Evolutionary conservation across 2,113 vertebrate species (phyloP).

Genomic region (Dipodomys stephensi): DNA sequence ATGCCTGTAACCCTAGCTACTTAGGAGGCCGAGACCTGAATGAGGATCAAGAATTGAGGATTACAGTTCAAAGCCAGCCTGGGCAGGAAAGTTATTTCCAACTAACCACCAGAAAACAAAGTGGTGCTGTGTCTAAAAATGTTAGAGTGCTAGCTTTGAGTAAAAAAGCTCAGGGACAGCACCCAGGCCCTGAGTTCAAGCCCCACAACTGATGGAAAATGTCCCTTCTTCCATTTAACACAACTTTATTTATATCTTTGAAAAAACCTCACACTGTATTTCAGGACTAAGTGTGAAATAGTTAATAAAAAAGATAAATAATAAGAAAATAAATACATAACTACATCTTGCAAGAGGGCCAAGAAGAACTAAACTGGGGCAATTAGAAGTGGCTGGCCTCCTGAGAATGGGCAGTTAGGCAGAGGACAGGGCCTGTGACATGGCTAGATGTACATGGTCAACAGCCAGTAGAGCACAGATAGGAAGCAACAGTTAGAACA

Average conservation of each 20-base stretch:
- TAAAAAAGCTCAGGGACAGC: too few species aligned
- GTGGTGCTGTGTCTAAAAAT: too few species aligned
- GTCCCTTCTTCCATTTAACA: neutral
- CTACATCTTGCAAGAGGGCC: neutral
- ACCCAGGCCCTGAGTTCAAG: too few species aligned
- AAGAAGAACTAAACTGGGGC: neutral
- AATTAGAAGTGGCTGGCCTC: neutral
- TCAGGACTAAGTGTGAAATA: neutral
- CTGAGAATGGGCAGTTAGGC: neutral
- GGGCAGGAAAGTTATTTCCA: too few species aligned
- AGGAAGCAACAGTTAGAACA: neutral
- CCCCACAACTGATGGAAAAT: neutral
- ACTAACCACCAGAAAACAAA: too few species aligned
- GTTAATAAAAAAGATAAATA: neutral
- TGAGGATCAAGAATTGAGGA: too few species aligned
- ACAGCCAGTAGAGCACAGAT: too few species aligned
- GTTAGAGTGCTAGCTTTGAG: too few species aligned
- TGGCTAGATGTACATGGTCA: neutral
- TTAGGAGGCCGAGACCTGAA: too few species aligned
- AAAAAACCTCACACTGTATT: neutral
- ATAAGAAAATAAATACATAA: neutral
- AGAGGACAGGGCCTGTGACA: neutral
- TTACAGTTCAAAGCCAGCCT: too few species aligned
- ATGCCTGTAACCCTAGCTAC: too few species aligned
- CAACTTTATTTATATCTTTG: neutral